These are phyloP conservation scores for Dromiciops gliroides DNA, from an alignment of 2,113 vertebrate genomes.

Conservation along the genomic window DNA sequence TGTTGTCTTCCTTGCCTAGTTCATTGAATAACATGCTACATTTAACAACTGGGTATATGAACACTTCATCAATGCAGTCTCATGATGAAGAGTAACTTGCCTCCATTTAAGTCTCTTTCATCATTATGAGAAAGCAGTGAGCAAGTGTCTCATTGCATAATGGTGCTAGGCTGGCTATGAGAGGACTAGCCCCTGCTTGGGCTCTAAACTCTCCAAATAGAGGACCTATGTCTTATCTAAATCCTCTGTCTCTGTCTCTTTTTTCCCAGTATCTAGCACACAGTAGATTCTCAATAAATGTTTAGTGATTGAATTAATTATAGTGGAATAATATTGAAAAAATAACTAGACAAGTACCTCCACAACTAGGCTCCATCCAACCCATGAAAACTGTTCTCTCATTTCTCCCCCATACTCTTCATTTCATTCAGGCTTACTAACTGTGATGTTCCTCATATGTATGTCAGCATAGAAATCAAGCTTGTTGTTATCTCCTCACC, in stretches of 20 bases:
- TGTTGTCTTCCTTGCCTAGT: neutral
- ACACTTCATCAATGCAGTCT: neutral
- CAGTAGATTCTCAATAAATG: neutral
- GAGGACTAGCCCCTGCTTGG: neutral
- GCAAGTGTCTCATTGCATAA: neutral
- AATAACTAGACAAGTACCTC: neutral
- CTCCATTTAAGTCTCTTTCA: neutral
- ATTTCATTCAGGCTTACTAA: neutral
- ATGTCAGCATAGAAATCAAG: neutral
- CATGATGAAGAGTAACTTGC: neutral
- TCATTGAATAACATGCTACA: neutral
- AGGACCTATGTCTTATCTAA: neutral
- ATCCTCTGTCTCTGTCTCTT: too few relatives aligned
- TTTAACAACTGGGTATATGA: neutral
- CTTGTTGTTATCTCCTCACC: neutral
- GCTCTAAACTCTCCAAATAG: neutral
- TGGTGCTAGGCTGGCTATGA: neutral
- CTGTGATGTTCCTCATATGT: neutral
- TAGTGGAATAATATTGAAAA: neutral
- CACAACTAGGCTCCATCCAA: neutral
- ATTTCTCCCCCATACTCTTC: neutral
- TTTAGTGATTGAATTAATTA: neutral
- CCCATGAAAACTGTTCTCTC: neutral
- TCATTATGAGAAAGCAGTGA: neutral
- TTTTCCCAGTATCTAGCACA: neutral